Evolutionary conservation across 2,797 vertebrate genomes (phyloP), one percentile per base, ranked within the genome.

Genomic region (Catharus ustulatus): DNA sequence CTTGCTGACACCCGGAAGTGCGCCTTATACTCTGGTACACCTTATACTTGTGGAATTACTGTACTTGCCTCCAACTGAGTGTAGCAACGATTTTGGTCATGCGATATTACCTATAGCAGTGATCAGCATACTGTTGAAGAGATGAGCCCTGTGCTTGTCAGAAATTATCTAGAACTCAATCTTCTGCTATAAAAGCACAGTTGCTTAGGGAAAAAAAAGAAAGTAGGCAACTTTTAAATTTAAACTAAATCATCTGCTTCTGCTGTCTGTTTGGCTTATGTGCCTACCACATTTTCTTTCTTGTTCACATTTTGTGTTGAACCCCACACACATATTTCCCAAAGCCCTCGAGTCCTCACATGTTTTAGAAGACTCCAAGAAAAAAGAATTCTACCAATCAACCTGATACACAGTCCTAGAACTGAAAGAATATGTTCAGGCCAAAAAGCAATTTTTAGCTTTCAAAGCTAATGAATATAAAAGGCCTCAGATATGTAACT

Each of bases 241-340:
- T 36, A 82, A 76, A 79, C 4, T 9, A 76, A 81, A 40, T 29
- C 17, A 26, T 48, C 29, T 10, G 24, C 14, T 71, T 87, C 16
- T 72, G 18, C 64, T 69, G 46, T 61, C 36, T 18, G 9, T 10
- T 55, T 83, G 27, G 10, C 19, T 71, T 62, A 59, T 4, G 18
- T 67, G 75, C 10, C 11, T 55, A 59, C 20, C 11, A 38, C 27
- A 85, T 32, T 85, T 76, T 17, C n/a, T 69, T 79, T 82, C 12
- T 36, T 62, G 36, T 63, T 75, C 22, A 75, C 19, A 16, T 79
- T 5, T 51, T 80, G 4, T 63, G 32, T 38, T 82, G 63, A 89
- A 51, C 1, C 4, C 3, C 4, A 9, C 7, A 1, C 6, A 24
- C 2, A 3, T 22, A 43, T 24, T 84, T 90, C 17, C 23, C 17